A percentile compares a stretch with the other conserved stretches of the same genome.
phyloP scores from a whole-genome alignment of 2,113 vertebrate genomes.

The Anolis sagrei region DNA sequence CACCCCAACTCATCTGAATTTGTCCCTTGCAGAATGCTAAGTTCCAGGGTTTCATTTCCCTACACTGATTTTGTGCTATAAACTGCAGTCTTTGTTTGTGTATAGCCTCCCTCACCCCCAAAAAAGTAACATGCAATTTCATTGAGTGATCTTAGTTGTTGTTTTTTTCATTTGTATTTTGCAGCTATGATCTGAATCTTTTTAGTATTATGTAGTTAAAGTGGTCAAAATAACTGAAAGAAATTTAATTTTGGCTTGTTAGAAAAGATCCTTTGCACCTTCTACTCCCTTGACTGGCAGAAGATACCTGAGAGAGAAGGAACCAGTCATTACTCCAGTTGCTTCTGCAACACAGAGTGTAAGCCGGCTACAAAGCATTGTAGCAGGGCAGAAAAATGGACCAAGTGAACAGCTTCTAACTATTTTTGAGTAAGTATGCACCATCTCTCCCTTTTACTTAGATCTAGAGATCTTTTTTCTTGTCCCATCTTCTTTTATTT shows the following conservation, averaged over 20 bases:
- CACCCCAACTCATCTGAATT: no score
- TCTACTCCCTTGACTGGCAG: conserved; percentile 96
- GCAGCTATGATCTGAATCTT: neutral
- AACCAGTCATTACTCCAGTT: conserved; percentile 88
- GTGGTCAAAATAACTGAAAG: neutral
- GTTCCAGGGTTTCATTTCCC: no score
- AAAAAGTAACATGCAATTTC: neutral
- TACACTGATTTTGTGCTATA: no score
- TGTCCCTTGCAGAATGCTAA: no score
- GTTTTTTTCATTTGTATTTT: neutral
- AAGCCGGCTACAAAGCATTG: conserved; percentile 90
- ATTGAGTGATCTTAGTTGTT: neutral
- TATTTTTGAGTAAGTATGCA: conserved; percentile 85
- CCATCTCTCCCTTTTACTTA: neutral
- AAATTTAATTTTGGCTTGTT: conserved; percentile 40
- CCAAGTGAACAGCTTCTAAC: conserved; percentile 86
- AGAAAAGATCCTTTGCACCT: conserved; percentile 89
- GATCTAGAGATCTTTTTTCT: neutral
- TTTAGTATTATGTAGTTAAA: conserved; percentile 11
- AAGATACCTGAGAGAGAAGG: conserved; percentile 92
- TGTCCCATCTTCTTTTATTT: neutral
- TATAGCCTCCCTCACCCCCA: no score
- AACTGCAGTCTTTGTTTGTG: no score
- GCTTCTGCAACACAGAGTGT: conserved; percentile 96
- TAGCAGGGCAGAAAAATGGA: conserved; percentile 85